phyloP scores from a whole-genome alignment of 1,140 invertebrate species.

The Aphis gossypii region DNA sequence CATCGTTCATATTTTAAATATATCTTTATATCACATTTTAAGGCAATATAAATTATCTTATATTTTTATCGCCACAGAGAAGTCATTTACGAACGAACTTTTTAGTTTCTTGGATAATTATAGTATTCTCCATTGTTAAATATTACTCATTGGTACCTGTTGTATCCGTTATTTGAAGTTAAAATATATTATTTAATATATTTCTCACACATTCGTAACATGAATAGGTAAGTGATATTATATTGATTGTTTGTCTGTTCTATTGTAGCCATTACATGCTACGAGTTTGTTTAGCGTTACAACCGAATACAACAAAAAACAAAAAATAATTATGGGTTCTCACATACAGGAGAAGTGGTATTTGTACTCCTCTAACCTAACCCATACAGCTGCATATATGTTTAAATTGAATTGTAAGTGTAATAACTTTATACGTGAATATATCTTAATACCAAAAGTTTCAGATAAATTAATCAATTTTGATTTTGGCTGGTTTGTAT shows the following conservation, averaged over 20 bases:
- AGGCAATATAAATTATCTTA: neutral
- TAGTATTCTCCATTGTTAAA: neutral
- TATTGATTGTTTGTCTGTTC: neutral
- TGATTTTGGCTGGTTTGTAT: no score
- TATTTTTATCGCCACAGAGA: neutral
- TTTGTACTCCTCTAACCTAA: neutral
- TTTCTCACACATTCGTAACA: neutral
- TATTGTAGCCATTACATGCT: neutral
- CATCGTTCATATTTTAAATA: no score
- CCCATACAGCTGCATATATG: neutral
- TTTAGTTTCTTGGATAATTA: neutral
- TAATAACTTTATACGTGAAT: neutral
- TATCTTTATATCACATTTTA: neutral
- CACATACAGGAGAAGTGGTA: neutral
- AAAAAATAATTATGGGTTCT: neutral
- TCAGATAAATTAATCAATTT: no score
- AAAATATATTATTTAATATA: neutral
- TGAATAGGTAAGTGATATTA: neutral
- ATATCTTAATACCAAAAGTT: no score
- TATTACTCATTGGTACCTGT: neutral
- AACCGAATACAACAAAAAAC: neutral
- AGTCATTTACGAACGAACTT: neutral
- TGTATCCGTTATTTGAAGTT: neutral
- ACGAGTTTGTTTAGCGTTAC: neutral
- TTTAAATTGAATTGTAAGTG: neutral